A percentile compares a stretch with the other conserved stretches of the same genome.
Evolutionary conservation across 1,140 invertebrate genomes (phyloP).

Genomic region (Yoshiicerus persimilis): DNA sequence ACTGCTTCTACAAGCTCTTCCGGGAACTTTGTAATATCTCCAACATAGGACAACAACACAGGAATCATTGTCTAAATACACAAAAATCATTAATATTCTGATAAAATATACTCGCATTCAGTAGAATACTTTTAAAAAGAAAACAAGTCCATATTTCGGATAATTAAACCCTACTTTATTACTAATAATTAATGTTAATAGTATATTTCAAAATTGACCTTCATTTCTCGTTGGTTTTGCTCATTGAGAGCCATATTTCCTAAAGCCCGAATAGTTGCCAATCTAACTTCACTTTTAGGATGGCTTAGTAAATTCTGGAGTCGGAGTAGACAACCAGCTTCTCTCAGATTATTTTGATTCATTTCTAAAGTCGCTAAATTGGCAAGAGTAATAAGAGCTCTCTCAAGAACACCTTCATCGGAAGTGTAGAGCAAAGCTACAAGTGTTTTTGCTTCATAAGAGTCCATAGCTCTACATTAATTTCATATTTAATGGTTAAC

Average conservation of each 20-base stretch:
- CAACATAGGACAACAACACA: constrained; percentile 54
- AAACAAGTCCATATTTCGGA: too few relatives aligned
- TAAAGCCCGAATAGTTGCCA: constrained; percentile 57
- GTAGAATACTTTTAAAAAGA: too few relatives aligned
- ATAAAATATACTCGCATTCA: too few relatives aligned
- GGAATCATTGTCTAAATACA: constrained; percentile 56
- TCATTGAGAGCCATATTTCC: constrained; percentile 61
- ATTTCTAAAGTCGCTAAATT: constrained; percentile 49
- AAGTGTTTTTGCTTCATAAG: constrained; percentile 60
- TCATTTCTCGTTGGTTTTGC: constrained; percentile 60
- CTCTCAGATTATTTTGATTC: constrained; percentile 59
- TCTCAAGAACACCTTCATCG: constrained; percentile 58
- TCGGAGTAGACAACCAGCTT: constrained; percentile 59
- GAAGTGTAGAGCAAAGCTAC: constrained; percentile 58
- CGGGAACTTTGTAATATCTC: constrained; percentile 47
- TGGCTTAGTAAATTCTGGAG: constrained; percentile 57
- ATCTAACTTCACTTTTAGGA: constrained; percentile 50
- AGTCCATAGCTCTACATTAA: constrained; percentile 54
- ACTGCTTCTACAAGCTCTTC: constrained; percentile 52
- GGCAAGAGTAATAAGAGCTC: constrained; percentile 55
- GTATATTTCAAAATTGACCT: constrained; percentile 53
- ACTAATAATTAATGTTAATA: too few relatives aligned
- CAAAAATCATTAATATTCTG: constrained; percentile 27
- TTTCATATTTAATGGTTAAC: neutral
- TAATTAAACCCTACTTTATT: too few relatives aligned